Conservation (phyloP, 2,113 vertebrate species). For the Odocoileus virginianus region DNA sequence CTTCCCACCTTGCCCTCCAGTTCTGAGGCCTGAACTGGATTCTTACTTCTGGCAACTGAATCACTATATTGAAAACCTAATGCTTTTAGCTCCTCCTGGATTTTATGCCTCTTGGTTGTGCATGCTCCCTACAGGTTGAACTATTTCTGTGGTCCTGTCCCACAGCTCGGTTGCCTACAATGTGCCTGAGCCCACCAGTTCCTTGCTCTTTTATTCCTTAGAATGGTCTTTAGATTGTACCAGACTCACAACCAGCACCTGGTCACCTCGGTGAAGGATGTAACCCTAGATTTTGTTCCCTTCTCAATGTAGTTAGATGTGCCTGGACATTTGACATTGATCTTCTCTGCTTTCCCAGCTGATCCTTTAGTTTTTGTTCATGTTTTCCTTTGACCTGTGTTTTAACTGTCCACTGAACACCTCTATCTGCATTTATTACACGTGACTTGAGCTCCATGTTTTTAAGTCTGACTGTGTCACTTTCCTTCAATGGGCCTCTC, state of each 20-base stretch:
- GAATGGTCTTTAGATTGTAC: not conserved
- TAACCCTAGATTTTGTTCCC: not conserved
- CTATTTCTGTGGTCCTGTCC: not conserved
- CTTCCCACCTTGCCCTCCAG: not conserved
- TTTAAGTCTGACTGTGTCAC: not conserved
- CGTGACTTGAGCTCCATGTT: not conserved
- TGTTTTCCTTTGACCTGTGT: not conserved
- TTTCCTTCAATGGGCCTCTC: not conserved
- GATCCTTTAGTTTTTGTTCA: not conserved
- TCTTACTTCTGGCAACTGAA: not conserved
- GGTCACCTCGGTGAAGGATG: not conserved
- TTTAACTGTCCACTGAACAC: not conserved
- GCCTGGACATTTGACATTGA: not conserved
- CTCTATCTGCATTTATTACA: not conserved
- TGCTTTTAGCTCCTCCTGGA: not conserved
- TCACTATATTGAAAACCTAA: not conserved
- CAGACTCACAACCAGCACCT: not conserved
- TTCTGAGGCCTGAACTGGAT: not conserved
- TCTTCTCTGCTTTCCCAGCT: not conserved
- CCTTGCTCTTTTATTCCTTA: not conserved
- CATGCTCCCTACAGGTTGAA: not conserved
- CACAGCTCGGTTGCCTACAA: not conserved
- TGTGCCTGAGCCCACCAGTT: not conserved
- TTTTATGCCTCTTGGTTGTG: not conserved
- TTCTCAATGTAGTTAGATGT: not conserved